A percentile compares a stretch with the other conserved stretches of the same genome.
phyloP scores from a whole-genome alignment of 2,797 vertebrate genomes.

The Anas capensis region DNA sequence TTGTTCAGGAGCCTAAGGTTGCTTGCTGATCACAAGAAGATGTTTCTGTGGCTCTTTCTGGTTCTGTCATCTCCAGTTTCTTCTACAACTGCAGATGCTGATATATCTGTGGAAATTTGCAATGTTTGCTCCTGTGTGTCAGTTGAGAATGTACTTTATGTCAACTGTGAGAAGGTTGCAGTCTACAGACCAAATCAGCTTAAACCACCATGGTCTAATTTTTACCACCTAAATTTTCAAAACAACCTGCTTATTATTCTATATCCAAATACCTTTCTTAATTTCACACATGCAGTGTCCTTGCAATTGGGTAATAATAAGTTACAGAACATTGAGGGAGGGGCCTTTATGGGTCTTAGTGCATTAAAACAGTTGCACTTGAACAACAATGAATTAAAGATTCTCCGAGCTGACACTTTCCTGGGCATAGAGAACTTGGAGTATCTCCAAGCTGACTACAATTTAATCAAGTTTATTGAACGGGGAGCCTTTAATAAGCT shows the following conservation, averaged over 20 bases:
- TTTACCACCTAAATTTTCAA: conserved; percentile 98
- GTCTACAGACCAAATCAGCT: conserved; percentile 97
- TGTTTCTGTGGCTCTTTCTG: conserved; percentile 97
- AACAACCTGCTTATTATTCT: conserved; percentile 96
- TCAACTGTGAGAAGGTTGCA: conserved; percentile 97
- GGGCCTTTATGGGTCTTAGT: conserved; percentile 94
- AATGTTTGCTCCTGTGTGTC: conserved; percentile 97
- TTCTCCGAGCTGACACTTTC: conserved; percentile 96
- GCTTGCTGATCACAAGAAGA: conserved; percentile 94
- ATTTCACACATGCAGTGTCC: conserved; percentile 97
- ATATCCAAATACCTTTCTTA: conserved; percentile 95
- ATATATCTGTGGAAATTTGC: conserved; percentile 94
- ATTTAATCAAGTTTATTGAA: conserved; percentile 98
- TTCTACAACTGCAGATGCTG: conserved; percentile 87
- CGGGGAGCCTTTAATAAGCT: conserved; percentile 98
- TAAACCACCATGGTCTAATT: conserved; percentile 91
- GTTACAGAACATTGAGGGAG: conserved; percentile 97
- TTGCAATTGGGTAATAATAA: conserved; percentile 98
- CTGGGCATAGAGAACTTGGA: conserved; percentile 98
- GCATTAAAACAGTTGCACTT: conserved; percentile 97
- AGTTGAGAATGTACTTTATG: conserved; percentile 97
- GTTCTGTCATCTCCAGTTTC: conserved; percentile 88
- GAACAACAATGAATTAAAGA: conserved; percentile 98
- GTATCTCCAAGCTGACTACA: conserved; percentile 99
- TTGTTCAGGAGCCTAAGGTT: conserved; percentile 82